phyloP scores from a whole-genome alignment of 2,888 invertebrate genomes.

The Invenusta paracnida region DNA sequence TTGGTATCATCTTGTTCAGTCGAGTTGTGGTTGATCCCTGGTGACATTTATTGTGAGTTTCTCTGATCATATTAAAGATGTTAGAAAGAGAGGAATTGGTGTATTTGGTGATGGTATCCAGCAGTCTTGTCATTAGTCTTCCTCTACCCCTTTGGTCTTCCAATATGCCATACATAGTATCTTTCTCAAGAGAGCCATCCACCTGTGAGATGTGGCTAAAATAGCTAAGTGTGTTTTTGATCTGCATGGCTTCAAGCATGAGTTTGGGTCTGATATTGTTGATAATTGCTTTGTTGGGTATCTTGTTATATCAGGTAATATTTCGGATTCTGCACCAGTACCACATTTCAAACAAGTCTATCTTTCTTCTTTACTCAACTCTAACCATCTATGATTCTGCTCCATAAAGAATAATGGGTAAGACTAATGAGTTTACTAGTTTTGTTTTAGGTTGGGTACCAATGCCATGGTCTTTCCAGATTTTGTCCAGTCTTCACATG shows the following conservation, averaged over 20 bases:
- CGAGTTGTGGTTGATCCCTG: background rate
- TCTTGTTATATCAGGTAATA: too few species aligned
- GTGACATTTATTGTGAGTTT: background rate
- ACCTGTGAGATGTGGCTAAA: background rate
- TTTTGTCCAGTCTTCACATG: too few species aligned
- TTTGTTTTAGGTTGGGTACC: too few species aligned
- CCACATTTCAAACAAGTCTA: too few species aligned
- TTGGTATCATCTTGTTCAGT: background rate
- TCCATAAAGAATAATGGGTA: too few species aligned
- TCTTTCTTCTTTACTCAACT: too few species aligned
- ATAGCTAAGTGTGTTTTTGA: background rate
- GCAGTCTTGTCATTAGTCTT: background rate
- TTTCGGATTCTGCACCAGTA: too few species aligned
- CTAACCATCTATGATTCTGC: too few species aligned
- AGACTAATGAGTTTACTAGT: too few species aligned
- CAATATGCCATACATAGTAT: background rate
- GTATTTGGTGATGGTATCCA: background rate
- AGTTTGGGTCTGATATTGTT: background rate
- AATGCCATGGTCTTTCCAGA: too few species aligned
- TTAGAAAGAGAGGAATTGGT: background rate
- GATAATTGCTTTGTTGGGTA: background rate
- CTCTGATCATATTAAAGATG: background rate
- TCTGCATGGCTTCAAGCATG: background rate
- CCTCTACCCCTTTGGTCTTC: background rate
- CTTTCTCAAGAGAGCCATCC: background rate